phyloP scores from a whole-genome alignment of 2,113 vertebrate genomes.

The Rhagologus leucostigma region DNA sequence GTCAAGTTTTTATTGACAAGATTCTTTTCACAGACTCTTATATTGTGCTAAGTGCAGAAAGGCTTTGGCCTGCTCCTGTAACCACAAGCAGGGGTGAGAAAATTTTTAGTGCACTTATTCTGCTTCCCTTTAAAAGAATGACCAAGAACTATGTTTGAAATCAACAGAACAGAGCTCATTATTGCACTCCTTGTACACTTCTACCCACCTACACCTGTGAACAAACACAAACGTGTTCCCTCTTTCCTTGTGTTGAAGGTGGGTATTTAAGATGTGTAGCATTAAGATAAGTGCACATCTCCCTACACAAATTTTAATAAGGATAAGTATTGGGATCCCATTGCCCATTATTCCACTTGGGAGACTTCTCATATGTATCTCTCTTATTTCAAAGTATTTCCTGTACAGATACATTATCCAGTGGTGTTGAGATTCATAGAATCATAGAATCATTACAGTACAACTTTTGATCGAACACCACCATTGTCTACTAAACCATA shows the following conservation, averaged over 20 bases:
- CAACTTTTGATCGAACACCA: rapidly evolving
- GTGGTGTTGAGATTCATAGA: background rate
- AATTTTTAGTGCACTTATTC: background rate
- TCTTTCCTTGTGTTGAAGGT: background rate
- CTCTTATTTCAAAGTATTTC: background rate
- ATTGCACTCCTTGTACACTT: background rate
- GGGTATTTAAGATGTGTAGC: background rate
- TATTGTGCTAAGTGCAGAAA: background rate
- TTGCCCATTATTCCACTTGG: background rate
- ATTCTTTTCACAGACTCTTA: background rate
- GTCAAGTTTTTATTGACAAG: background rate
- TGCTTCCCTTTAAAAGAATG: background rate
- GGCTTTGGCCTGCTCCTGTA: background rate
- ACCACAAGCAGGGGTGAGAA: background rate
- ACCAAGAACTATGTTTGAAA: background rate
- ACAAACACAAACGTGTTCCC: rapidly evolving
- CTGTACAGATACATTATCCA: background rate
- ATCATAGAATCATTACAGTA: background rate
- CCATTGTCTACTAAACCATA: background rate
- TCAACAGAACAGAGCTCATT: background rate
- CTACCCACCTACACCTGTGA: background rate
- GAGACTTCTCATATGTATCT: background rate
- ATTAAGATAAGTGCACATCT: background rate
- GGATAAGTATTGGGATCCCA: background rate
- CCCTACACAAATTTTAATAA: background rate